A percentile compares a stretch with the other conserved stretches of the same genome.
Conservation (phyloP, 2,797 vertebrate genomes). For the Acestrorhynchus altus region DNA sequence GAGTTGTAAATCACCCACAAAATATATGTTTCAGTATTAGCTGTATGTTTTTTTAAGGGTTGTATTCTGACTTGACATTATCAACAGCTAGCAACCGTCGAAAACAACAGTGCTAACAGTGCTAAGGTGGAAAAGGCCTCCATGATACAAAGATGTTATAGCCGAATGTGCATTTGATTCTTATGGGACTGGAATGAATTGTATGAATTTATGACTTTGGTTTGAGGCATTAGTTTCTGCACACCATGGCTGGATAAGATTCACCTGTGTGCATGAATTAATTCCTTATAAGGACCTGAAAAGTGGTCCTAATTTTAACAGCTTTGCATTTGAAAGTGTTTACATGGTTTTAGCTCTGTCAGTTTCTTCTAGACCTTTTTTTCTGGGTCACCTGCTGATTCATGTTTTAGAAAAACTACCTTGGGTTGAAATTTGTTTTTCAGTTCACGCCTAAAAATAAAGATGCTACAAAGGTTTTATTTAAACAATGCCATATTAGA, state of each 20-base stretch:
- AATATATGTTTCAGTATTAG: constrained; percentile 41
- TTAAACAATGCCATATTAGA: too few species aligned
- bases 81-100: neutral
- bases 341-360: constrained; percentile 6
- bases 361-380: too few species aligned
- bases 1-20: constrained; percentile 45
- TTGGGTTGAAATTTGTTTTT: neutral
- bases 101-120: neutral
- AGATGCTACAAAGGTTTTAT: too few species aligned
- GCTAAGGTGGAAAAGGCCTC: neutral
- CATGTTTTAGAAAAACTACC: neutral
- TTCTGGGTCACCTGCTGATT: neutral
- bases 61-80: constrained; percentile 5
- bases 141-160: neutral
- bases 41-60: constrained; percentile 39
- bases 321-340: neutral
- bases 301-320: neutral
- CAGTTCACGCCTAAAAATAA: neutral
- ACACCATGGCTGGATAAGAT: neutral
- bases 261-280: constrained; percentile 3
- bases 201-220: neutral
- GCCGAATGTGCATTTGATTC: constrained; percentile 12
- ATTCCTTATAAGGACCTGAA: neutral
- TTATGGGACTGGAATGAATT: neutral
- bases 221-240: neutral